These are phyloP conservation scores for Antennarius maculatus DNA, from an alignment of 2,797 vertebrate genomes.

Conservation along the genomic window DNA sequence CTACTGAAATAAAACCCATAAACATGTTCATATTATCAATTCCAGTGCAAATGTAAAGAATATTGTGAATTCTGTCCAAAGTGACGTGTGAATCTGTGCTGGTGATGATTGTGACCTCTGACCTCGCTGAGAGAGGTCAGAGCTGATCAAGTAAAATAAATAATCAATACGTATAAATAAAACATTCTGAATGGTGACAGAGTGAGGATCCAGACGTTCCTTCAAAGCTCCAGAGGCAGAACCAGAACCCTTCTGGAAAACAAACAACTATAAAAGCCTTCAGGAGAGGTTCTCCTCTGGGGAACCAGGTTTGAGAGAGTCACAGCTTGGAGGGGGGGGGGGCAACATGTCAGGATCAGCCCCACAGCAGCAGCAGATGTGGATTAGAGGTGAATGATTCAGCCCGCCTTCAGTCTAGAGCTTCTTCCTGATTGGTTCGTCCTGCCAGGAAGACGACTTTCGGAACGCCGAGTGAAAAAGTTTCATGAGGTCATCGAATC, in stretches of 20 bases:
- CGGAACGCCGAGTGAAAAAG: constrained; percentile 87
- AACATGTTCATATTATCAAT: no score
- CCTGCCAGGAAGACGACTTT: constrained; percentile 70
- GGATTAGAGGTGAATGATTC: neutral
- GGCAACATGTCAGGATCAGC: neutral
- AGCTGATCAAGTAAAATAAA: constrained; percentile 17
- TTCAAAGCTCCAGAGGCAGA: neutral
- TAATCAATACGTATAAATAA: constrained; percentile 18
- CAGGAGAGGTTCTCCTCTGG: no score
- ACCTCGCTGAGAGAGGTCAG: neutral
- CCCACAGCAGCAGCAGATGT: neutral
- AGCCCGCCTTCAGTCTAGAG: constrained; percentile 65
- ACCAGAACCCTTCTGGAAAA: neutral
- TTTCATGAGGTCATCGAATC: constrained; percentile 88
- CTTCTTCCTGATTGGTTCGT: constrained; percentile 81
- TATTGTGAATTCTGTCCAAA: neutral
- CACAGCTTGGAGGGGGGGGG: neutral
- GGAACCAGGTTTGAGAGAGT: neutral
- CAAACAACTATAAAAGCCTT: neutral
- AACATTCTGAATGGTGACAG: neutral
- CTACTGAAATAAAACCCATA: neutral
- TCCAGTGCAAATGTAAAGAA: neutral
- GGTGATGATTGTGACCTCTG: neutral
- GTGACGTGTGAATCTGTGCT: neutral
- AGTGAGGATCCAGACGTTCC: neutral